A percentile compares a stretch with the other conserved stretches of the same genome.
phyloP scores from a whole-genome alignment of 2,797 vertebrate species.

The Acrocephalus scirpaceus region DNA sequence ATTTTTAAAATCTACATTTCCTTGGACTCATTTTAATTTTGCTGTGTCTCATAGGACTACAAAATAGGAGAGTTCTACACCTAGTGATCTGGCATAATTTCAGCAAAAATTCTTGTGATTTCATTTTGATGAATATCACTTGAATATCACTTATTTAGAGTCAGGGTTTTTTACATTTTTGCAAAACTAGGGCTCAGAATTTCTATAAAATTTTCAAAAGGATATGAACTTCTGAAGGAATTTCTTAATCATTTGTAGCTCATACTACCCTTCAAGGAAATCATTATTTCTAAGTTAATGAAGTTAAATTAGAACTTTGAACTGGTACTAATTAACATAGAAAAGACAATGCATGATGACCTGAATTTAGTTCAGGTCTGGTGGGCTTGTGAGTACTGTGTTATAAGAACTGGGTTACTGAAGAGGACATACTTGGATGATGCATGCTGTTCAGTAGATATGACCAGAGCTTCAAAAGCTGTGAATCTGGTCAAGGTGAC shows the following conservation, averaged over 20 bases:
- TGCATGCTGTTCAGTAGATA: not conserved
- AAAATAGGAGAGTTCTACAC: not conserved
- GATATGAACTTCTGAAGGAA: not conserved
- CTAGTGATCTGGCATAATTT: not conserved
- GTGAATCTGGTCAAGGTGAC: not conserved
- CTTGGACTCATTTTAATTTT: not conserved
- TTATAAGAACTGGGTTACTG: not conserved
- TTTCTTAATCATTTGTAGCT: not conserved
- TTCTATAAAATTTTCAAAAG: not conserved
- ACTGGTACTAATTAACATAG: not conserved
- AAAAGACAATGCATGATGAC: not conserved
- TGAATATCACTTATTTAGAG: not conserved
- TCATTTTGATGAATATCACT: not conserved
- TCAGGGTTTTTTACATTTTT: not conserved
- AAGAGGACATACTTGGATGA: not conserved
- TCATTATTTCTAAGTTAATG: not conserved
- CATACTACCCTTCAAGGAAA: not conserved
- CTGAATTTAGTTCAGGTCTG: not conserved
- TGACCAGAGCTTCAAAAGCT: not conserved
- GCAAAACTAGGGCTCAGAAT: not conserved
- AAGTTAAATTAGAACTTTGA: slow-evolving; percentile 13
- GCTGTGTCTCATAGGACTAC: not conserved
- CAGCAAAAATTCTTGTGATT: not conserved
- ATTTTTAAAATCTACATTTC: not conserved
- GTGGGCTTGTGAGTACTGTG: not conserved